Conservation (phyloP, 1,140 invertebrate species). For the Vanessa atalanta region DNA sequence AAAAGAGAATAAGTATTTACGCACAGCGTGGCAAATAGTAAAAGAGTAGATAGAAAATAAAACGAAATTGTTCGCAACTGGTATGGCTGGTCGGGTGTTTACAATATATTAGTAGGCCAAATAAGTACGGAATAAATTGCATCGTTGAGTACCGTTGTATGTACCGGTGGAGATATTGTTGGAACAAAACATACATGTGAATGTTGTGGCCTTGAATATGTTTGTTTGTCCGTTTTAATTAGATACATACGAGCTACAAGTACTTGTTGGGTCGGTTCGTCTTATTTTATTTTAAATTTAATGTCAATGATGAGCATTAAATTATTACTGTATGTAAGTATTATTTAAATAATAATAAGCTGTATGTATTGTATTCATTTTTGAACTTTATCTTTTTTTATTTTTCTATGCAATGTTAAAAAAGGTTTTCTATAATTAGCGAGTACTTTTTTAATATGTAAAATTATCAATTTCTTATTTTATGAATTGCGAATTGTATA, state of each 20-base stretch:
- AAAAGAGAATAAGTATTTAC: slow-evolving; percentile 51
- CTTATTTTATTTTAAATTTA: slow-evolving; percentile 1
- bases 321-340: background rate
- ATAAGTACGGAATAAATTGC: slow-evolving; percentile 49
- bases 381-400: too few relatives aligned
- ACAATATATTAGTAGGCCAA: slow-evolving; percentile 50
- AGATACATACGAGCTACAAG: slow-evolving; percentile 18
- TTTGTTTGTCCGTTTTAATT: slow-evolving; percentile 26
- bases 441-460: too few relatives aligned
- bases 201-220: slow-evolving; percentile 21
- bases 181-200: slow-evolving; percentile 27
- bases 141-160: slow-evolving; percentile 45
- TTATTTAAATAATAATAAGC: too few relatives aligned
- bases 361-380: too few relatives aligned
- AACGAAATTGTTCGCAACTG: slow-evolving; percentile 52
- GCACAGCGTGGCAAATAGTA: slow-evolving; percentile 50
- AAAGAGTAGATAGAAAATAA: slow-evolving; percentile 47
- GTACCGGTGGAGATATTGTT: slow-evolving; percentile 46
- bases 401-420: background rate
- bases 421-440: too few relatives aligned
- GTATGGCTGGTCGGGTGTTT: slow-evolving; percentile 47
- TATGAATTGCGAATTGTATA: too few relatives aligned
- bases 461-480: too few relatives aligned
- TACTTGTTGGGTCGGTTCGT: background rate
- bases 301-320: background rate